phyloP scores from a whole-genome alignment of 2,797 vertebrate genomes.

The Oceanodroma leucorhoa region DNA sequence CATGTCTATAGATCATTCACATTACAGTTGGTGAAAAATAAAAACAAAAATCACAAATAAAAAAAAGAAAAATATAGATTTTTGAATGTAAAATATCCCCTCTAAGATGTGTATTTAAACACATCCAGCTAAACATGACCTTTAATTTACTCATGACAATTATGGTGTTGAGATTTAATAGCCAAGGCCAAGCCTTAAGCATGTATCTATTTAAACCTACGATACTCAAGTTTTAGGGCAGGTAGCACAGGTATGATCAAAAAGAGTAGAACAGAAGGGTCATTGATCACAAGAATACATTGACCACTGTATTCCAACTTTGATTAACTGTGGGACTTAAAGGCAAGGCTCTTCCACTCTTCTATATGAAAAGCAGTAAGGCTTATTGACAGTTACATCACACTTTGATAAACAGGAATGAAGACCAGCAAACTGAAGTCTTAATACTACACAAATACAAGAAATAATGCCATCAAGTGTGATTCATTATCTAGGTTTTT shows the following conservation, averaged over 20 bases:
- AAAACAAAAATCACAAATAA: not conserved
- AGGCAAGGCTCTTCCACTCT: not conserved
- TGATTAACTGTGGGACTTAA: not conserved
- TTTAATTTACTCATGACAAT: not conserved
- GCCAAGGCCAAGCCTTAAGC: not conserved
- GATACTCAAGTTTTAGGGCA: not conserved
- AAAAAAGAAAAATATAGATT: not conserved
- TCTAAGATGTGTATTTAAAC: not conserved
- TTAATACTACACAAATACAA: not conserved
- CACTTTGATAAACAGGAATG: not conserved
- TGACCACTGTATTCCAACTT: not conserved
- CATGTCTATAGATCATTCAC: not conserved
- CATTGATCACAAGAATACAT: too few relatives aligned
- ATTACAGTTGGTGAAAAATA: not conserved
- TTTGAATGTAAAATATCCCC: not conserved
- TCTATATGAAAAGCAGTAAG: not conserved
- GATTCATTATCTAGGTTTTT: not conserved
- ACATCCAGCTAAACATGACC: not conserved
- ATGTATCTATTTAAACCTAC: accelerated
- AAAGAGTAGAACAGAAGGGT: not conserved
- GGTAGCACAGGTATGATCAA: not conserved
- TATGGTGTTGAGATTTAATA: not conserved
- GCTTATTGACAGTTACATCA: not conserved
- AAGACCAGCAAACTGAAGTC: not conserved
- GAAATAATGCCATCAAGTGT: not conserved